These are phyloP conservation scores for Xyrauchen texanus DNA, from an alignment of 2,113 vertebrate genomes.

Conservation along the genomic window DNA sequence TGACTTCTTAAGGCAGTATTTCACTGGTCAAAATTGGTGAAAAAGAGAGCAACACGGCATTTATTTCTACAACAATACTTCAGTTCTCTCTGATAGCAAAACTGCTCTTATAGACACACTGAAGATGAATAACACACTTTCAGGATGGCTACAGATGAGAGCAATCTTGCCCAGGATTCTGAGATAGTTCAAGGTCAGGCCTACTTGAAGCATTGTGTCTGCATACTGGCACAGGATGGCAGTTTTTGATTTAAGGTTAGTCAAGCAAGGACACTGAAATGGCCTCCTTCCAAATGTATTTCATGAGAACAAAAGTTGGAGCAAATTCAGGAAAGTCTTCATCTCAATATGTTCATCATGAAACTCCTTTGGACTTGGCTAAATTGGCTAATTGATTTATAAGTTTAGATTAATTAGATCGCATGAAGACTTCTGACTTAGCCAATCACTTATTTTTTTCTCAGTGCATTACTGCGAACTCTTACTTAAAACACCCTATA, in stretches of 20 bases:
- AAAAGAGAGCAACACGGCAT: slow-evolving; percentile 29
- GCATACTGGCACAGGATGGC: slow-evolving; percentile 12
- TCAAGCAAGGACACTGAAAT: slow-evolving; percentile 19
- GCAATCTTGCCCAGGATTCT: slow-evolving; percentile 1
- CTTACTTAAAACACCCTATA: neutral
- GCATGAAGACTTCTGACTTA: neutral
- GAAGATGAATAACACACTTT: slow-evolving; percentile 32
- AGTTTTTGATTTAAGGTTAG: slow-evolving; percentile 35
- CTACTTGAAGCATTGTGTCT: slow-evolving; percentile 16
- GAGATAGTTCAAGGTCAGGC: slow-evolving; percentile 6
- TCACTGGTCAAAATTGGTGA: too few species aligned
- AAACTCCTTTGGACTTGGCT: neutral
- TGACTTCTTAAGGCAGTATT: too few species aligned
- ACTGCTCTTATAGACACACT: slow-evolving; percentile 33
- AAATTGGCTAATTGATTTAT: slow-evolving; percentile 5
- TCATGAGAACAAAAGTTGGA: slow-evolving; percentile 11
- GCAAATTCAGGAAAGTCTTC: slow-evolving; percentile 11
- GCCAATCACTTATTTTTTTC: neutral
- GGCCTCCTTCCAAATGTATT: slow-evolving; percentile 5
- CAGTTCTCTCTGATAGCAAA: slow-evolving; percentile 16
- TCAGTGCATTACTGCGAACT: neutral
- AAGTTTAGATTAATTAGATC: neutral
- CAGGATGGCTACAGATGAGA: slow-evolving; percentile 9
- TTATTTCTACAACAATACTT: slow-evolving; percentile 19
- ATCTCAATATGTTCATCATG: neutral